These are phyloP conservation scores for Sclerurus mexicanus DNA, from an alignment of 2,113 vertebrate genomes.

Conservation along the genomic window DNA sequence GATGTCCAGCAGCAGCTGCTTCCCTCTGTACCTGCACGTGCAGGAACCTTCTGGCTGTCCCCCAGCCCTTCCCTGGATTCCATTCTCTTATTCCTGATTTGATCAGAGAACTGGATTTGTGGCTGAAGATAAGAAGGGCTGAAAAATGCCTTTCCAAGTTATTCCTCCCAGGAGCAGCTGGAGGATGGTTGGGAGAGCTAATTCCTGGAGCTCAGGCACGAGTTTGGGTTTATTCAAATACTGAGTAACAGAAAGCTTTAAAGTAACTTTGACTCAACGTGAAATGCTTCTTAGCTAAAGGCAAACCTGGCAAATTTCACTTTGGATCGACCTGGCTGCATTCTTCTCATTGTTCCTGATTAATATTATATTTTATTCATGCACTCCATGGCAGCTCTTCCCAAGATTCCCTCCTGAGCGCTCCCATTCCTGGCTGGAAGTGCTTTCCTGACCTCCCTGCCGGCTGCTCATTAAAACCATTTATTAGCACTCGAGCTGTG, in stretches of 20 bases:
- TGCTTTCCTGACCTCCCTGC: not conserved
- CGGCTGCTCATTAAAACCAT: not conserved
- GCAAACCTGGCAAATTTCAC: not conserved
- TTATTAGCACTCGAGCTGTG: not conserved
- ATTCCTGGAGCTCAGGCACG: not conserved
- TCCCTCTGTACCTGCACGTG: not conserved
- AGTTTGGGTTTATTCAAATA: not conserved
- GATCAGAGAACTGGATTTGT: not conserved
- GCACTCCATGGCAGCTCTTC: not conserved
- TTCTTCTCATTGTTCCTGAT: not conserved
- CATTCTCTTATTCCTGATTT: not conserved
- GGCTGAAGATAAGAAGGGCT: not conserved
- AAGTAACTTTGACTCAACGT: not conserved
- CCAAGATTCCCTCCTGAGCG: not conserved
- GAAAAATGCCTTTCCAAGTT: not conserved
- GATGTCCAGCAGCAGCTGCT: not conserved
- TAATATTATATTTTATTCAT: not conserved
- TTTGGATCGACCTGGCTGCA: not conserved
- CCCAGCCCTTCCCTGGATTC: not conserved
- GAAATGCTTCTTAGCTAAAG: not conserved
- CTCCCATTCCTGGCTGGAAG: not conserved
- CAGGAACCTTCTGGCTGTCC: not conserved
- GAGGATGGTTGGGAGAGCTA: not conserved
- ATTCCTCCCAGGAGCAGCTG: not conserved
- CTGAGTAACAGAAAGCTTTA: not conserved